Conservation (phyloP, 2,888 invertebrate species). For the Zeuzera pyrina region DNA sequence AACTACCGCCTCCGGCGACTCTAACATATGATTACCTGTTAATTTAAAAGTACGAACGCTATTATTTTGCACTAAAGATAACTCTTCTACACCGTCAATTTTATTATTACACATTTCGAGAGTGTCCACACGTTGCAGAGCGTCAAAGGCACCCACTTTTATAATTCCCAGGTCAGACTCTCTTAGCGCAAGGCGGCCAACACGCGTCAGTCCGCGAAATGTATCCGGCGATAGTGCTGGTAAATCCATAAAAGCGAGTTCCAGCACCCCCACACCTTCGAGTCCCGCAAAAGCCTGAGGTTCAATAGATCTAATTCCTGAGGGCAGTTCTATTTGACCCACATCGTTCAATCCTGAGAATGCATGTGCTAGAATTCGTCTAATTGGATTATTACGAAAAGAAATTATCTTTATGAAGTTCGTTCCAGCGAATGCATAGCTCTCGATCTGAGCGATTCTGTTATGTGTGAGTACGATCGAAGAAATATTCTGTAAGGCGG, state of each 20-base stretch:
- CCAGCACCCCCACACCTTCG: slow-evolving; percentile 86
- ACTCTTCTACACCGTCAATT: slow-evolving; percentile 85
- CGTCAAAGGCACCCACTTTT: slow-evolving; percentile 82
- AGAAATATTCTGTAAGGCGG: slow-evolving; percentile 86
- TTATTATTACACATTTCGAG: slow-evolving; percentile 88
- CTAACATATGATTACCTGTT: slow-evolving; percentile 88
- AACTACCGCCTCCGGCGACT: slow-evolving; percentile 82
- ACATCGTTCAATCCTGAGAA: slow-evolving; percentile 90
- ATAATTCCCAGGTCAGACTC: slow-evolving; percentile 88
- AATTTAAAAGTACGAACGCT: slow-evolving; percentile 81
- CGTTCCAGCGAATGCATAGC: slow-evolving; percentile 90
- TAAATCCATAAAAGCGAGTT: slow-evolving; percentile 88
- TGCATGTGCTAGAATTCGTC: slow-evolving; percentile 85
- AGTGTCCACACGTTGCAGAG: slow-evolving; percentile 79
- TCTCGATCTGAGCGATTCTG: slow-evolving; percentile 79
- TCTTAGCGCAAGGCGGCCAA: slow-evolving; percentile 82
- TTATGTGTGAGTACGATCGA: slow-evolving; percentile 80
- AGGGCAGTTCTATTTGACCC: slow-evolving; percentile 86
- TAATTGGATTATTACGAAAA: slow-evolving; percentile 87
- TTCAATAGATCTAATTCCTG: slow-evolving; percentile 82
- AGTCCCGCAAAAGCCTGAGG: slow-evolving; percentile 87
- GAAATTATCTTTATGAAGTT: slow-evolving; percentile 87
- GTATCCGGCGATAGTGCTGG: slow-evolving; percentile 79
- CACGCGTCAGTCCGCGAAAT: slow-evolving; percentile 83
- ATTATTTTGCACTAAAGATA: slow-evolving; percentile 80